phyloP scores from a whole-genome alignment of 2,888 invertebrate genomes.

The Pandemis corylana region DNA sequence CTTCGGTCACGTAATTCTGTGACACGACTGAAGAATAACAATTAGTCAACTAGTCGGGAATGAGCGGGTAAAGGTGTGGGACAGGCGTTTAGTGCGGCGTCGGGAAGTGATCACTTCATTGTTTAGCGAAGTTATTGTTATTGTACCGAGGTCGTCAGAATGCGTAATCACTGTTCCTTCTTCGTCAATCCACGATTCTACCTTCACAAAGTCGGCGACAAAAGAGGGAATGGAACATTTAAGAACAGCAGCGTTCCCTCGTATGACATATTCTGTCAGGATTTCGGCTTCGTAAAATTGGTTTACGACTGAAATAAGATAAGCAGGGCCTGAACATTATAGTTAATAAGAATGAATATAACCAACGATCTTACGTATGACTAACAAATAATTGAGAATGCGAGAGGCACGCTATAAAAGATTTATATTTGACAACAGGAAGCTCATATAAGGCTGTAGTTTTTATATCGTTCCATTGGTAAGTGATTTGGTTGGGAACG shows the following conservation, averaged over 20 bases:
- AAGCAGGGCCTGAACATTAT: constrained; percentile 6
- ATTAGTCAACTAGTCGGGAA: constrained; percentile 65
- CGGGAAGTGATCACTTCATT: constrained; percentile 61
- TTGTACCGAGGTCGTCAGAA: constrained; percentile 88
- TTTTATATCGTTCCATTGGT: constrained; percentile 13
- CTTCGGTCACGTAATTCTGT: constrained; percentile 95
- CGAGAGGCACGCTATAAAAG: not conserved
- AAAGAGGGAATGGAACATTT: constrained; percentile 96
- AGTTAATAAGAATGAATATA: not conserved
- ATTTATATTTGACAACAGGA: constrained; percentile 19
- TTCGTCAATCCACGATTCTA: constrained; percentile 92
- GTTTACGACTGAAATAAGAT: constrained; percentile 88
- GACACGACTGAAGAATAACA: constrained; percentile 90
- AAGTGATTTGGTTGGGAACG: constrained; percentile 26
- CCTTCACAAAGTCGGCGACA: constrained; percentile 95
- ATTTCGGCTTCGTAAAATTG: constrained; percentile 96
- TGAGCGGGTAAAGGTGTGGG: constrained; percentile 62
- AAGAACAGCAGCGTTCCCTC: constrained; percentile 93
- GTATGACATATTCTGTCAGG: constrained; percentile 95
- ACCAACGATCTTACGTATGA: not conserved
- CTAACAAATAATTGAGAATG: constrained; percentile 7
- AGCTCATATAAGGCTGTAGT: constrained; percentile 18
- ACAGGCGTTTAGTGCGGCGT: constrained; percentile 54
- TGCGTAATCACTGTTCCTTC: constrained; percentile 88
- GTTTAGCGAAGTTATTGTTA: constrained; percentile 69